These are phyloP conservation scores for Plectus sambesii DNA, from an alignment of 1,140 invertebrate species.

Conservation along the genomic window DNA sequence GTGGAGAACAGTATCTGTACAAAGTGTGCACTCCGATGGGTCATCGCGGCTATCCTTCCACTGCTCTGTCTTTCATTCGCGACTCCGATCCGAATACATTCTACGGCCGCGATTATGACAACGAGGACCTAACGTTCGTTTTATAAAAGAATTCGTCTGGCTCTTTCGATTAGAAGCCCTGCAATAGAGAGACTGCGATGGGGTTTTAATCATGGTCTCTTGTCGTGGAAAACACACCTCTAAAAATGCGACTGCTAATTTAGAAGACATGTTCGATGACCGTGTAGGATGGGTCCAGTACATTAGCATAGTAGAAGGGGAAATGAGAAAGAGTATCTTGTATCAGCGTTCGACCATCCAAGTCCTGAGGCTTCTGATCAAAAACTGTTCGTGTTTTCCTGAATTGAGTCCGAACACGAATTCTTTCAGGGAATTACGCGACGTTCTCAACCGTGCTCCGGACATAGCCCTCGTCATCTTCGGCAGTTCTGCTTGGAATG, in stretches of 20 bases:
- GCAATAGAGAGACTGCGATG: not conserved
- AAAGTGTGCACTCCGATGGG: conserved; percentile 44
- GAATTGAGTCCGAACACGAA: not conserved
- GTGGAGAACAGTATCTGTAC: conserved; percentile 43
- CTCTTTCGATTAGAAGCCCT: not conserved
- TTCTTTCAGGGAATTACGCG: conserved; percentile 37
- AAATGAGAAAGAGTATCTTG: too few species aligned
- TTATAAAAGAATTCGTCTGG: not conserved
- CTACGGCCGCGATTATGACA: conserved; percentile 43
- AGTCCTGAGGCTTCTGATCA: too few species aligned
- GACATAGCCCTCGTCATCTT: conserved; percentile 44
- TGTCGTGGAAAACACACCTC: too few species aligned
- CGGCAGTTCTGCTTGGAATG: conserved; percentile 45
- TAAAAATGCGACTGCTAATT: too few species aligned
- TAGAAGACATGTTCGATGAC: too few species aligned
- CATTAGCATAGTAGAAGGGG: too few species aligned
- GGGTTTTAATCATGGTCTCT: too few species aligned
- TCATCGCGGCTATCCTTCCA: conserved; percentile 42
- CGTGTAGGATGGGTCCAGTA: too few species aligned
- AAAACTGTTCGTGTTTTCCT: conserved; percentile 2
- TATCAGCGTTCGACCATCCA: too few species aligned
- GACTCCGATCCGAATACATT: conserved; percentile 39
- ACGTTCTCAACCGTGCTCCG: conserved; percentile 41
- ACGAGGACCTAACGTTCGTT: conserved; percentile 38
- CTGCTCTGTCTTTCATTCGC: conserved; percentile 37